Percentiles rank a stretch among this genome's conserved stretches.
phyloP scores from a whole-genome alignment of 2,113 vertebrate genomes.

The Nothobranchius kuhntae region DNA sequence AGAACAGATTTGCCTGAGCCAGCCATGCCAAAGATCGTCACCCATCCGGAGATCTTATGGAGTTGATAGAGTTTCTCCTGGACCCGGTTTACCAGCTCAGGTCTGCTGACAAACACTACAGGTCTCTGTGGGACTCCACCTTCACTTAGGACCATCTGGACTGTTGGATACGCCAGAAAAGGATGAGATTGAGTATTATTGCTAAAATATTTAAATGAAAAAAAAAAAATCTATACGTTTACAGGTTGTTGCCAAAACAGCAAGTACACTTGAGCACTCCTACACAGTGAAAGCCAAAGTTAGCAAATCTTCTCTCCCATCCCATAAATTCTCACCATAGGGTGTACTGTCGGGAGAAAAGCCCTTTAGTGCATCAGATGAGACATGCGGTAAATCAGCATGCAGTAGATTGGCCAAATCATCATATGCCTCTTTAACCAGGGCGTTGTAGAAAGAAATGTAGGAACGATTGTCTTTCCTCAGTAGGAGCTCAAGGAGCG shows the following conservation, averaged over 20 bases:
- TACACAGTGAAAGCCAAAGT: background rate
- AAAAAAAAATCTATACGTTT: too few relatives aligned
- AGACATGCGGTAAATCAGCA: conserved; percentile 75
- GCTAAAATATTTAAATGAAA: too few relatives aligned
- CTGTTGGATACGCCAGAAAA: conserved; percentile 68
- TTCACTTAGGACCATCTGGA: conserved; percentile 87
- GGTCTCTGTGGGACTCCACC: conserved; percentile 96
- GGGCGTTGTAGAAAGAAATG: conserved; percentile 94
- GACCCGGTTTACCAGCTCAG: conserved; percentile 81
- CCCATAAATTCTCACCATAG: conserved; percentile 78
- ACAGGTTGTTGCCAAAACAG: background rate
- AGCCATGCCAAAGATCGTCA: conserved; percentile 94
- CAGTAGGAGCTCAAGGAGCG: conserved; percentile 86
- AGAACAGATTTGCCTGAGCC: conserved; percentile 97
- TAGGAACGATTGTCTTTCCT: conserved; percentile 88
- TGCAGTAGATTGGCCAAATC: conserved; percentile 88
- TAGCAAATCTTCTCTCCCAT: background rate
- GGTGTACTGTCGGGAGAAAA: conserved; percentile 77
- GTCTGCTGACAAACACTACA: conserved; percentile 90
- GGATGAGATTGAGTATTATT: background rate
- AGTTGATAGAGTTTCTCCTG: conserved; percentile 83
- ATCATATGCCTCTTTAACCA: conserved; percentile 87
- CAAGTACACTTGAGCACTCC: conserved; percentile 1
- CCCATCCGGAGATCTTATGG: conserved; percentile 85
- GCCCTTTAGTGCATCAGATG: conserved; percentile 71